Percentiles rank a stretch among this genome's conserved stretches.
Conservation (phyloP, 2,113 vertebrate species). For the Notarius quadriscutis region DNA sequence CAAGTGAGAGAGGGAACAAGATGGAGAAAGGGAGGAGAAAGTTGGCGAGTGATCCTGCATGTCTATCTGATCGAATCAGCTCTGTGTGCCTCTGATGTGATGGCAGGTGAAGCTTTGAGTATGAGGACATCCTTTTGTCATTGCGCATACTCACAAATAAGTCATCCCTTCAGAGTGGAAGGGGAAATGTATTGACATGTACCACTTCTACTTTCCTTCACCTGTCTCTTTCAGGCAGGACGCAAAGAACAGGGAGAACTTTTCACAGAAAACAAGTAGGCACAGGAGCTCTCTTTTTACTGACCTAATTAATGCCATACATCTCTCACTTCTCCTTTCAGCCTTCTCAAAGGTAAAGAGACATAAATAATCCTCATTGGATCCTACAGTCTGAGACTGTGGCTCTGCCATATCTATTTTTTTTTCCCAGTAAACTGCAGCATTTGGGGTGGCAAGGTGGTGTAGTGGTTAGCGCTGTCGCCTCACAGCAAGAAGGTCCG, state of each 20-base stretch:
- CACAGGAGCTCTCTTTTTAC: background rate
- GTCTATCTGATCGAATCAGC: conserved; percentile 47
- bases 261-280: conserved; percentile 29
- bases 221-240: conserved; percentile 66
- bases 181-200: conserved; percentile 70
- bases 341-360: conserved; percentile 1
- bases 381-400: background rate
- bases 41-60: background rate
- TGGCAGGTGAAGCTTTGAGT: conserved; percentile 64
- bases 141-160: conserved; percentile 78
- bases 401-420: background rate
- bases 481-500: no score
- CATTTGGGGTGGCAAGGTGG: background rate
- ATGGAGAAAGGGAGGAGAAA: background rate
- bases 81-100: conserved; percentile 57
- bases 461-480: no score
- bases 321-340: background rate
- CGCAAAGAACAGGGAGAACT: conserved; percentile 54
- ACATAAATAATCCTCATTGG: background rate
- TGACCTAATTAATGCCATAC: background rate
- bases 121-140: conserved; percentile 74
- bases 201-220: conserved; percentile 60
- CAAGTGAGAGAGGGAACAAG: background rate
- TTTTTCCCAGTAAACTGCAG: conserved; percentile 6
- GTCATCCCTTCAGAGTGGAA: conserved; percentile 71